Conservation (phyloP, 2,888 invertebrate species). For the Chesias legatella region DNA sequence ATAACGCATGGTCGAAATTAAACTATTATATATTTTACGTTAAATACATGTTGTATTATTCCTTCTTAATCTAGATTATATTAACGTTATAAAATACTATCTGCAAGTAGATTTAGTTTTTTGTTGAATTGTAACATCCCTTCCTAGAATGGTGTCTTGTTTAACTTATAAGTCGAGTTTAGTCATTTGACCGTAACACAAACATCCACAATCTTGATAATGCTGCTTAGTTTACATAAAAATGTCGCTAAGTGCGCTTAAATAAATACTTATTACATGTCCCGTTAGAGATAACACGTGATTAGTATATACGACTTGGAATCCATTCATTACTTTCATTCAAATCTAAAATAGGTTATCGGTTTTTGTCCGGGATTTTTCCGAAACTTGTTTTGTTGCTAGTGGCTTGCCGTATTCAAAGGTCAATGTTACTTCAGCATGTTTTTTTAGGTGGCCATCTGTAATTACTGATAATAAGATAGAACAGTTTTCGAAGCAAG, state of each 20-base stretch:
- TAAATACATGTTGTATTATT: no score
- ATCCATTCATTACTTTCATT: constrained; percentile 10
- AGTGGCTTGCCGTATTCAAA: background rate
- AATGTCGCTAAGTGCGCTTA: constrained; percentile 28
- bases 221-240: constrained; percentile 33
- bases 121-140: no score
- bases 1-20: no score
- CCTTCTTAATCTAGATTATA: no score
- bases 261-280: constrained; percentile 25
- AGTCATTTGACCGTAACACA: no score
- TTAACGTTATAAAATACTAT: no score
- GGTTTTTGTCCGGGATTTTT: background rate
- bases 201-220: constrained; percentile 28
- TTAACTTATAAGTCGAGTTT: constrained; percentile 5
- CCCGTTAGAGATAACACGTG: constrained; percentile 17
- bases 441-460: no score
- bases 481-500: no score
- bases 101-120: no score
- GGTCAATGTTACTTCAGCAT: background rate
- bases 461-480: no score
- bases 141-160: no score
- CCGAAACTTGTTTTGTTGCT: constrained; percentile 1
- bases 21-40: no score
- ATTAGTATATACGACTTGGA: constrained; percentile 8
- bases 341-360: constrained; percentile 1